These are phyloP conservation scores for Sebastes matsubarae DNA, from an alignment of 2,797 vertebrate species.

Conservation along the genomic window DNA sequence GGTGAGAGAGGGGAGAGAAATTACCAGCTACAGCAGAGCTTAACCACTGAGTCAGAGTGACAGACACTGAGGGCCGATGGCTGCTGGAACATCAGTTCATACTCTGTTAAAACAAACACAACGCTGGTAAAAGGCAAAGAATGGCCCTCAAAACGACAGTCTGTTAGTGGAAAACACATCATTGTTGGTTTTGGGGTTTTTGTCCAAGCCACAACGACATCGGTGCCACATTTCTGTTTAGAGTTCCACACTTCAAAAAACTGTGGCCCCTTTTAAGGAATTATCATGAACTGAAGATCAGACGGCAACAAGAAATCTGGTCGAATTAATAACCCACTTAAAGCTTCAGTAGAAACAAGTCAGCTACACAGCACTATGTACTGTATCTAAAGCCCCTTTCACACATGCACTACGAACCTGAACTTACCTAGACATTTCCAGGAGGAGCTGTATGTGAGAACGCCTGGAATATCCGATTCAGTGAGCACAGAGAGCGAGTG, in stretches of 20 bases:
- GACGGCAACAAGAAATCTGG: background rate
- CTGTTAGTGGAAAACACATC: background rate
- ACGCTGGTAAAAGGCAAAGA: conserved; percentile 10
- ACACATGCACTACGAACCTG: background rate
- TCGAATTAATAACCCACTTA: no score
- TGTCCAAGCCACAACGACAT: background rate
- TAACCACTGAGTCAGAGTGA: conserved; percentile 65
- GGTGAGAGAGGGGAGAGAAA: conserved; percentile 47
- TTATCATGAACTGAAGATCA: background rate
- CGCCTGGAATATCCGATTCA: rapidly evolving
- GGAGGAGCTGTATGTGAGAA: background rate
- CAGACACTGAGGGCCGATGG: conserved; percentile 47
- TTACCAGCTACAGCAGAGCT: conserved; percentile 45
- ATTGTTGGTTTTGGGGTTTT: background rate
- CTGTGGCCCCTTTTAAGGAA: background rate
- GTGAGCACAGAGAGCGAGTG: no score
- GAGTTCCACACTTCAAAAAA: background rate
- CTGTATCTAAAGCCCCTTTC: background rate
- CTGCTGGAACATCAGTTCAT: conserved; percentile 21
- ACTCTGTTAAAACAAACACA: conserved; percentile 4
- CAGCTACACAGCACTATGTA: no score
- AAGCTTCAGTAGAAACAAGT: no score
- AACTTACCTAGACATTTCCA: background rate
- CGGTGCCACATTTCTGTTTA: background rate
- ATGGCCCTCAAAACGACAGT: background rate